Base-by-base conservation (phyloP, 2,797 vertebrate genomes). In the Enoplosus armatus region DNA sequence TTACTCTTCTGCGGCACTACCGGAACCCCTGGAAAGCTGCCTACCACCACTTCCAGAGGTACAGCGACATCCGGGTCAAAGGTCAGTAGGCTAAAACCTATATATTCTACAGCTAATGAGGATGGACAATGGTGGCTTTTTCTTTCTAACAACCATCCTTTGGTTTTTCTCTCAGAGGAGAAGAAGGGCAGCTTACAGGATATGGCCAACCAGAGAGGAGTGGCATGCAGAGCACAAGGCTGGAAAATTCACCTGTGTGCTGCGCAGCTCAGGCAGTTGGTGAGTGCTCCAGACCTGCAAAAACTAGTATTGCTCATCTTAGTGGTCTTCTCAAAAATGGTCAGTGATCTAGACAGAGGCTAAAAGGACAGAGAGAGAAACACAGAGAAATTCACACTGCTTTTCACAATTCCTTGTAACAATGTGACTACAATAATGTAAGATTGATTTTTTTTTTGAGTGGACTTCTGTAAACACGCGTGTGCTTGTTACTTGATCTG, bases 181-280 rank as follows among this genome's bases (percentile, higher is more conserved):
- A 99, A 99, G 93, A 99, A 99, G 91, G 96, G 97, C 75, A 96
- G 95, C 83, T 91, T 99, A 16, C 98, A 99, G 87, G 98, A 99
- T 67, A 97, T 99, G 92, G 98, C 98, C 88, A 99, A 96, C 87
- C 98, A 99, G 95, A 98, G 97, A 91, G 98, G 98, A 3, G 98
- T 99, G 14, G 97, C 97, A 20, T 99, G 98, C 85, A 95, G 98
- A 75, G 98, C 98, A 12, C 98, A 99, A 87, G 98, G 98, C 77
- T 99, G 98, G 98, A 99, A 99, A 88, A 97, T 99, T 56, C 98
- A 99, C 93, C 94, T 99, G 82, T 99, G 98, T 89, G 98, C 98
- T 0, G 98, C 98, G 7, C 98, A 99, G 86, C 96, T 99, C 22
- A 94, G 97, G 11, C 98, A 99, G 91, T 83, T 99, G 97, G 98